Conservation (phyloP, 2,113 vertebrate species). For the Isurus oxyrinchus region DNA sequence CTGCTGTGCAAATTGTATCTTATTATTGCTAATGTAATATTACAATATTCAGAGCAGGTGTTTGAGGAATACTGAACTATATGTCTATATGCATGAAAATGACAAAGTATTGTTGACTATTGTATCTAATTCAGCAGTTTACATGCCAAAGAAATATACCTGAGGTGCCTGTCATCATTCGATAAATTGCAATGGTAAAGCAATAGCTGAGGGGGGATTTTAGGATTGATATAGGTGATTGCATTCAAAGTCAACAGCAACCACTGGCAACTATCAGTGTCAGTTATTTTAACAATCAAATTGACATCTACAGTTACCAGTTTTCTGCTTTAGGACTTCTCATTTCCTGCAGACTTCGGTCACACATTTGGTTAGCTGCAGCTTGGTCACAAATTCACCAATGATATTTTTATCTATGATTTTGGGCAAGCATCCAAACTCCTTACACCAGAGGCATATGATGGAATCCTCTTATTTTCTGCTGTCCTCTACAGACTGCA, state of each 20-base stretch:
- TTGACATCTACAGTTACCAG: constrained; percentile 26
- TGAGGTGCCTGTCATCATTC: not conserved
- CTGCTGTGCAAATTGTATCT: not conserved
- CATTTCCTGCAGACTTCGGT: constrained; percentile 33
- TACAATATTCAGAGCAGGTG: not conserved
- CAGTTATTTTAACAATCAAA: constrained; percentile 9
- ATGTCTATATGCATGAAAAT: not conserved
- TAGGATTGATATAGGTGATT: not conserved
- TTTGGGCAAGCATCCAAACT: constrained; percentile 39
- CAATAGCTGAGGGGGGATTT: not conserved
- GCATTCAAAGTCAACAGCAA: not conserved
- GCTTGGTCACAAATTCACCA: constrained; percentile 38
- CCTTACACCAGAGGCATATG: constrained; percentile 37
- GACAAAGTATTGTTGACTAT: not conserved
- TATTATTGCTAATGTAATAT: not conserved
- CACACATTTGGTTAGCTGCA: constrained; percentile 39
- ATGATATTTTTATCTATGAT: constrained; percentile 41
- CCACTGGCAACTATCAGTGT: not conserved
- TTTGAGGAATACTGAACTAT: not conserved
- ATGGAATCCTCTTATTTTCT: constrained; percentile 38
- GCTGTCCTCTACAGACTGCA: not conserved
- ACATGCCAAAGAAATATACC: not conserved
- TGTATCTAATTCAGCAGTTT: not conserved
- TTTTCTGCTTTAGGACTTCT: constrained; percentile 38
- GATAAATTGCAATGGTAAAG: not conserved